Conservation (phyloP, 2,888 invertebrate genomes). For the Leptopilina myrica region DNA sequence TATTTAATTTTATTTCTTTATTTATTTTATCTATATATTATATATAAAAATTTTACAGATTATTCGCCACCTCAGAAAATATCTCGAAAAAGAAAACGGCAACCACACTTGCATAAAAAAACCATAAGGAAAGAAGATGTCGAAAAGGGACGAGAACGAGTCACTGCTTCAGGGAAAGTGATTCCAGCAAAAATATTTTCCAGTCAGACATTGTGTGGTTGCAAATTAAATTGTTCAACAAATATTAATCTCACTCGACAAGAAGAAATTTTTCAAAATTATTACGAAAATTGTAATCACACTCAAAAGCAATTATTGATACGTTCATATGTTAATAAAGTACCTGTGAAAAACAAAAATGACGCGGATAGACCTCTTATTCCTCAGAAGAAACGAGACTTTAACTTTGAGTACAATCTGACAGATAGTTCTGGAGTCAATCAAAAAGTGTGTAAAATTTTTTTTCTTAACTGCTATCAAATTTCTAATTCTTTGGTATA, state of each 20-base stretch:
- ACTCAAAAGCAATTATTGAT: constrained; percentile 6
- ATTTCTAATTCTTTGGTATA: constrained; percentile 35
- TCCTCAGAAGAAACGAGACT: constrained; percentile 16
- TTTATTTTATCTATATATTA: background rate
- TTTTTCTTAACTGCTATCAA: constrained; percentile 37
- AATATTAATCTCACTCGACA: constrained; percentile 43
- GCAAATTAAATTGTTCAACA: constrained; percentile 38
- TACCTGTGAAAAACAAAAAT: background rate
- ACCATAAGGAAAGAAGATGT: constrained; percentile 35
- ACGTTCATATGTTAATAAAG: background rate
- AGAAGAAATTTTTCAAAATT: constrained; percentile 40
- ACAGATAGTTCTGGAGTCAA: constrained; percentile 3
- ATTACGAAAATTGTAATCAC: constrained; percentile 32
- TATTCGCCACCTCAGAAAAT: background rate
- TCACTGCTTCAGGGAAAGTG: constrained; percentile 37
- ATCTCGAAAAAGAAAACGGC: constrained; percentile 22
- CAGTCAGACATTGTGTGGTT: constrained; percentile 42
- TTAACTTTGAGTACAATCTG: constrained; percentile 38
- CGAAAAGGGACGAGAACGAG: constrained; percentile 34
- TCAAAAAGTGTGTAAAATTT: constrained; percentile 36
- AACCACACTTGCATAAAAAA: constrained; percentile 19
- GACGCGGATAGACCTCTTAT: constrained; percentile 16
- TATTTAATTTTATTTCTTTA: background rate
- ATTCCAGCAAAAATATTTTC: constrained; percentile 22
- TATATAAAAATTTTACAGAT: background rate